These are phyloP conservation scores for Thalassophryne amazonica DNA, from an alignment of 2,797 vertebrate genomes.

Conservation along the genomic window DNA sequence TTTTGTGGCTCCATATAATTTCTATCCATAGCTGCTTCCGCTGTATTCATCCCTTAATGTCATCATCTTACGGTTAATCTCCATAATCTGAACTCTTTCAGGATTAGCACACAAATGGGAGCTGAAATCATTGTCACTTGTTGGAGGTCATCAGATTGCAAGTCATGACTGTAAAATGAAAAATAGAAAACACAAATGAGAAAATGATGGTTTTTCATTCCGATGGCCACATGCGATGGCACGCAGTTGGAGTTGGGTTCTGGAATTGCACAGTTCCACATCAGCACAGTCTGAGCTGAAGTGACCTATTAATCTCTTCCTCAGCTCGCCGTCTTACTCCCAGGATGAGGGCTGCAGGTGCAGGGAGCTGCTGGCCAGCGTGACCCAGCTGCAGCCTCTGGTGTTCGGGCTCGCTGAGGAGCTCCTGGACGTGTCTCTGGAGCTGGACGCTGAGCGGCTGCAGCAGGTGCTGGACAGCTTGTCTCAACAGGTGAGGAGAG, in stretches of 20 bases:
- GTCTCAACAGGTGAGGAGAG: slow-evolving; percentile 26
- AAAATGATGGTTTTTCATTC: no score
- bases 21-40: no score
- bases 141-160: no score
- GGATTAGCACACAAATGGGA: slow-evolving; percentile 24
- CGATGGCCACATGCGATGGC: no score
- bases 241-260: no score
- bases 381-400: slow-evolving; percentile 87
- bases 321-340: slow-evolving; percentile 71
- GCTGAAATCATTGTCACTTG: neutral
- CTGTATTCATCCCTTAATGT: neutral
- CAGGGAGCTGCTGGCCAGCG: slow-evolving; percentile 85
- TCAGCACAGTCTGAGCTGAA: no score
- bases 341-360: slow-evolving; percentile 87
- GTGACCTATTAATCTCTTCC: neutral
- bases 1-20: no score
- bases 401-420: slow-evolving; percentile 82
- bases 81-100: slow-evolving; percentile 20
- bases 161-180: no score
- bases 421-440: slow-evolving; percentile 46
- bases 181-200: neutral
- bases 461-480: slow-evolving; percentile 34
- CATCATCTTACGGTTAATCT: slow-evolving; percentile 24
- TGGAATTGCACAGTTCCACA: no score
- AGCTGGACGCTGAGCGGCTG: slow-evolving; percentile 14